Base-by-base conservation (phyloP, 2,888 invertebrate genomes). In the Silvanus unidentatus region DNA sequence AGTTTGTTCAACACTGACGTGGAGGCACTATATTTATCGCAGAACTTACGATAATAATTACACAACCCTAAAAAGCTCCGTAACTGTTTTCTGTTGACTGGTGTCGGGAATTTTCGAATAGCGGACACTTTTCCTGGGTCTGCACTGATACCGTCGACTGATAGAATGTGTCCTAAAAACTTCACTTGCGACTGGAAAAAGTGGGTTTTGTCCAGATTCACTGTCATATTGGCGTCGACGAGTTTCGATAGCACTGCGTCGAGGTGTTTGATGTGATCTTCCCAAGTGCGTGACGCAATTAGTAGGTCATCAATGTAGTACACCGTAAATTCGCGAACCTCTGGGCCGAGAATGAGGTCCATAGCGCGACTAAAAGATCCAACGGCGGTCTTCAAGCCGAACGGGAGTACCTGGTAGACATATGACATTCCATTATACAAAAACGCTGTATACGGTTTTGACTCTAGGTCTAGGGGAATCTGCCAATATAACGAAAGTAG, bases 111-210 rank as follows among this genome's bases (percentile, higher is more conserved):
- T 11, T 50, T 14, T 12, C 44, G 35, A 8, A 59, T 53, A 1
- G 47, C 45, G 1, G 38, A n/a, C 1, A 50, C 39, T 36, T 54
- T 56, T 1, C 42, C 37, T 0, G 49, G 49, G 27, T 60, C 55
- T 0, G 51, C 46, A 6, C 15, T 12, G 3, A 56, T 49, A 2
- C 57, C 57, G 2, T 47, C 40, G 1, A 39, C 2, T 0, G 45
- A 40, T 0, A 60, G 34, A 1, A 55, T 45, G 16, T 60, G 50
- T 4, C 55, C 54, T 6, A 60, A 14, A 37, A 58, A 59, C 4
- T 2, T n/a, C 4, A 41, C 22, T 22, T 8, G 22, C 3, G 22
- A 3, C 22, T 22, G 22, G 3, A 22, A 22, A 8, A 22, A 22
- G 22, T 5, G 8, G 4, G 22, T 22, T 22, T 22, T 22, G 4